A percentile compares a stretch with the other conserved stretches of the same genome.
Conservation (phyloP, 1,140 invertebrate species). For the Euura saliciscinereae region DNA sequence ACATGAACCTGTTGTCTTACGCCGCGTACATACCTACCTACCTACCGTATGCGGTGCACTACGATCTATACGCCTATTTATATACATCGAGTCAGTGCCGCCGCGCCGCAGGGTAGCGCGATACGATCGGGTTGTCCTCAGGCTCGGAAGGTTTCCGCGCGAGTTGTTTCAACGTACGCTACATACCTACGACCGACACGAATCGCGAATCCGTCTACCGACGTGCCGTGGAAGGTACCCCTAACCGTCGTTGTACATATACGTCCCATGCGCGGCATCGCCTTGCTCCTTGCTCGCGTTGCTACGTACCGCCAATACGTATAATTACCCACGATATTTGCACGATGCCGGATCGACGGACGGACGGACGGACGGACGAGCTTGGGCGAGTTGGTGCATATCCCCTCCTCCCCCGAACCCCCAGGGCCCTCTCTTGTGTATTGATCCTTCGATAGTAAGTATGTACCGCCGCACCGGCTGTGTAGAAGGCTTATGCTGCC, state of each 20-base stretch:
- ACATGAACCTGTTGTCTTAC: no score
- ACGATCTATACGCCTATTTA: background rate
- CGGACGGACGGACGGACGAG: background rate
- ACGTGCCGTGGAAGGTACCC: no score
- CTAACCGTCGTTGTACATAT: no score
- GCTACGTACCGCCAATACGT: no score
- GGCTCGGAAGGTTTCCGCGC: no score
- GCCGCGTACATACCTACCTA: background rate
- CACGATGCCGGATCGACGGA: background rate
- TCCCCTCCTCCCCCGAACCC: background rate
- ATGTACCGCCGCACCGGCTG: background rate
- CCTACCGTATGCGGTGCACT: background rate
- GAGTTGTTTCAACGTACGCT: no score
- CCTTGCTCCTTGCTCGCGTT: no score
- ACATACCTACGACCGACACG: no score
- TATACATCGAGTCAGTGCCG: background rate
- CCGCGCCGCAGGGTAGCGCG: background rate
- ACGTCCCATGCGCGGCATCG: no score
- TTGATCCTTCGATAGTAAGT: constrained; percentile 7
- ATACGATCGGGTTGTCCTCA: background rate
- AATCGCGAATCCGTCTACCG: no score
- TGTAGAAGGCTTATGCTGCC: constrained; percentile 3
- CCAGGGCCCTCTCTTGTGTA: background rate
- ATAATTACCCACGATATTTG: no score
- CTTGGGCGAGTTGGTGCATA: background rate